Evolutionary conservation across 2,888 invertebrate species (phyloP), one percentile per base, ranked within the genome.

Genomic region (Phyllotreta striolata): DNA sequence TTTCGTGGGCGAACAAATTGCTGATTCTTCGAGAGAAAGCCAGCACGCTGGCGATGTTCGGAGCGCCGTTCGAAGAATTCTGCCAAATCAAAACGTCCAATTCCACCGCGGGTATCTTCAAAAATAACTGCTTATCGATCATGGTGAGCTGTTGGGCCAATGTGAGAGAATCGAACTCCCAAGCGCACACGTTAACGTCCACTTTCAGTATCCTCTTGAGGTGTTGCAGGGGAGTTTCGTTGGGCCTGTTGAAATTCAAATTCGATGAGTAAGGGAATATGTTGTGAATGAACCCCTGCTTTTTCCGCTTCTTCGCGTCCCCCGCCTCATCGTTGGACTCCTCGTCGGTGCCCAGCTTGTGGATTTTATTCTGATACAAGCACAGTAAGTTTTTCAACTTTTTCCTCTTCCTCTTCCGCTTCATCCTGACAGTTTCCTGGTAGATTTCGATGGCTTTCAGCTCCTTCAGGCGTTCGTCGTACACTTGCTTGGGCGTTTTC

Each of bases 91-190:
- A 55, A 2, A 81, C 76, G 5, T 80, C 78, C 9, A 85, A 73
- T 67, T 86, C 86, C 0, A 74, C 69, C 0, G 77, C 65, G 0
- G 83, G 78, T 38, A 86, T 81, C 68, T 84, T 82, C 10, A 84
- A 67, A 70, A 86, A 85, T 3, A 86, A 77, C 68, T 85, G 84
- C 54, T 83, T 80, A 68, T 86, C 86, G 35, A 86, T 81, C 60
- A 85, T 74, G 0, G 86, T 86, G 60, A 86, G 67, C 69, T 86
- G 85, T 61, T 80, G 78, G 0, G 85, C 84, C 14, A 86, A 67
- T 0, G 83, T 83, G 0, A 81, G 79, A 7, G 86, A 86, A 71
- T 85, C 83, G 66, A 86, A 81, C 68, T 86, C 85, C 85, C 85
- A 85, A 6, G 83, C 81, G 0, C 81, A 82, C 35, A 84, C 74